Evolutionary conservation across 1,140 invertebrate species (phyloP).

Genomic region (Laupala kohalensis): DNA sequence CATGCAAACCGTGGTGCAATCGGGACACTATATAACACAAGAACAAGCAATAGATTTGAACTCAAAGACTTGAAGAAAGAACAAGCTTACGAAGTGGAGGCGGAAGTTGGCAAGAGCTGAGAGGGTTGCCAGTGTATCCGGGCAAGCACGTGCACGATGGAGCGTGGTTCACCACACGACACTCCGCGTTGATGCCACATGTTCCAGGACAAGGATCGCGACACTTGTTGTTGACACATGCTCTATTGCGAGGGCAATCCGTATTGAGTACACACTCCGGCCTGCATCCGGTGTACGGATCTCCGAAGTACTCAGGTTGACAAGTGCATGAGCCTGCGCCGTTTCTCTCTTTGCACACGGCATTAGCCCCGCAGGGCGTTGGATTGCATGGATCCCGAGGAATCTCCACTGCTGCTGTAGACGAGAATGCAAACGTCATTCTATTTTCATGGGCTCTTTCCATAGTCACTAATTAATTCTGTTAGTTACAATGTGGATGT

Average conservation of each 20-base stretch:
- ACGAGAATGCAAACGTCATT: not conserved
- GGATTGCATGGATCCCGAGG: constrained; percentile 51
- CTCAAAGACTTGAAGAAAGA: not conserved
- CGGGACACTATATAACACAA: too few relatives aligned
- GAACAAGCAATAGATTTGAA: not conserved
- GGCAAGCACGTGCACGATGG: constrained; percentile 55
- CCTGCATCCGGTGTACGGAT: constrained; percentile 51
- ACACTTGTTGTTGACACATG: constrained; percentile 57
- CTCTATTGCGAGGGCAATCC: constrained; percentile 54
- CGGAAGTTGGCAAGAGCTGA: constrained; percentile 36
- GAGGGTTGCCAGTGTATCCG: constrained; percentile 56
- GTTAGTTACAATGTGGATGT: too few relatives aligned
- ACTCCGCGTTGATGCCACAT: constrained; percentile 57
- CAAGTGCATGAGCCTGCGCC: constrained; percentile 59
- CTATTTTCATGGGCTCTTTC: too few relatives aligned
- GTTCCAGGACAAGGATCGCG: constrained; percentile 52
- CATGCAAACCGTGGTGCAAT: too few relatives aligned
- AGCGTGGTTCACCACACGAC: constrained; percentile 58
- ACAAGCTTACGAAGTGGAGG: constrained; percentile 19
- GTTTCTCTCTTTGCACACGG: constrained; percentile 53
- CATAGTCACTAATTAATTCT: too few relatives aligned
- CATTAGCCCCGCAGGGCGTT: constrained; percentile 62
- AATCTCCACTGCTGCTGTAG: constrained; percentile 20
- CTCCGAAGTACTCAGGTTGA: constrained; percentile 63
- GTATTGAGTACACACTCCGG: constrained; percentile 55